Base-by-base conservation (phyloP, 1,140 invertebrate species). In the Drosophila tsacasi region DNA sequence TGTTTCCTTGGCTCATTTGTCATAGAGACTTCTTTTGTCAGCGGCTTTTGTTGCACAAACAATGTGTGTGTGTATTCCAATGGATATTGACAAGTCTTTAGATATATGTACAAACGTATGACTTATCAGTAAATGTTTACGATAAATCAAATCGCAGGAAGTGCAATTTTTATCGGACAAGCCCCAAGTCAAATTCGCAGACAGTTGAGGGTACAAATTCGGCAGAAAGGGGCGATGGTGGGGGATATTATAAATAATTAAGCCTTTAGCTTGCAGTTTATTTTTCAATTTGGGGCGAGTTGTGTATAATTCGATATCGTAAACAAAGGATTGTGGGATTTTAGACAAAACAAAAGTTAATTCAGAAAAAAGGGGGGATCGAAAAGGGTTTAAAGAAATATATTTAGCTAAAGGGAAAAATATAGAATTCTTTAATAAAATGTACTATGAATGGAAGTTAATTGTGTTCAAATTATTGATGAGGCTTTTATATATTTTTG, bases 31-130 rank as follows among this genome's bases (percentile, higher is more conserved):
- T 54, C 67, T 39, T 54, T 54, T 71, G 69, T 50, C 67, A 72
- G 60, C 55, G 81, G 62, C 68, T 81, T 64, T 82, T 73, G 54
- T 67, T 82, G 68, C 58, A 82, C 79, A 83, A 83, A 83, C 75
- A 83, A 83, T 62, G 47, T 21, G 37, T 61, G 4, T 25, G 35
- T 61, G 37, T 58, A 21, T 58, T 37, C 69, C 69, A 37, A 50
- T 60, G 46, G 66, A 50, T 73, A 73, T 42, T 59, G 54, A 72
- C 69, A 50, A 50, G 69, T 72, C 44, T 64, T 23, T 21, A 44
- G 61, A 54, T 79, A 55, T 71, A 39, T 55, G 44, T 57, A 21
- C 17, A 25, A 39, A 1, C 55, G 40, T 5, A 0, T 37, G 52
- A 37, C 40, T 73, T 73, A 73, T 61, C 69, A 60, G 35, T 49